Evolutionary conservation across 2,113 vertebrate genomes (phyloP), one percentile per base, ranked within the genome.

Genomic region (Apteryx owenii): DNA sequence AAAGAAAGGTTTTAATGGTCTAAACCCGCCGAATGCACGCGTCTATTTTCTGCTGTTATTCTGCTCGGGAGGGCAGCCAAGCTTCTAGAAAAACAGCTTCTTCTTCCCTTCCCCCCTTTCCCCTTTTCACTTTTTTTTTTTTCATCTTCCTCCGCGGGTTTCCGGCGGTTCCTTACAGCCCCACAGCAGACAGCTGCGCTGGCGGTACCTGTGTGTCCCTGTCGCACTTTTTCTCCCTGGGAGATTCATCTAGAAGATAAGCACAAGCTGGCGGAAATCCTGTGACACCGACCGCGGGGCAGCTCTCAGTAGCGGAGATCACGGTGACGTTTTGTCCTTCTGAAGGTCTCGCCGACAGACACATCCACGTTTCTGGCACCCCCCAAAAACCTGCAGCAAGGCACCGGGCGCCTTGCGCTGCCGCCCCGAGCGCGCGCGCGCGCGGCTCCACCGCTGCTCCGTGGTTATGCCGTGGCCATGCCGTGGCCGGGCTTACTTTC

Each of bases 151-250:
- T 93, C 83, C 0, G 2, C 2, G 78, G 92, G 92, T 96, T 97
- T 97, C 93, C 54, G 58, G 89, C 33, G 14, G 95, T 89, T 97
- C 94, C 87, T 85, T 26, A 6, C 53, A 69, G 66, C 62, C 91
- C 81, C 97, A 96, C 92, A 89, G 85, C 77, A 93, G 91, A 95
- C 84, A 97, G 95, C 91, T 80, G 86, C 50, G 81, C 62, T 92
- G 62, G 12, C 89, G 42, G 66, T 96, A 93, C 92, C 94, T 95
- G 82, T 12, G 28, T 13, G 28, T 23, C 25, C 28, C 28, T 28
- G 22, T 79, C 79, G 81, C 73, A 46, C 70, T 65, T 72, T 82
- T 44, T 40, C 68, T 50, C 73, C 85, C 46, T 36, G 1, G 51
- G 53, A 91, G 86, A 93, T 94, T 56, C 80, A 44, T 46, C 66